A percentile compares a stretch with the other conserved stretches of the same genome.
phyloP scores from a whole-genome alignment of 2,888 invertebrate species.

The Liopterus haemorrhoidalis region DNA sequence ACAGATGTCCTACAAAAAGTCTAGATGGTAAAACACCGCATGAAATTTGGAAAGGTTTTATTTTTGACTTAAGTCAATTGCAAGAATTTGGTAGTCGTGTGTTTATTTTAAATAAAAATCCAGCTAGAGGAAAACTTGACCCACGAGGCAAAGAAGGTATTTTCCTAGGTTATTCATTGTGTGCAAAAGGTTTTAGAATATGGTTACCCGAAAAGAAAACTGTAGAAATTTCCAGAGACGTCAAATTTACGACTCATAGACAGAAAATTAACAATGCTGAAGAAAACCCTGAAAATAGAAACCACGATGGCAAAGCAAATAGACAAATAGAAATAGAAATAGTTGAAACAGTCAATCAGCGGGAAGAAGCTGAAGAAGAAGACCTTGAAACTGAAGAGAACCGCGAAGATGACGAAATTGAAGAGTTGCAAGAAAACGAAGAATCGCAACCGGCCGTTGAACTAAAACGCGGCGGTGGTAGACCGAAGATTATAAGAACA shows the following conservation, averaged over 20 bases:
- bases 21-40: slow-evolving; percentile 22
- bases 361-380: too few relatives aligned
- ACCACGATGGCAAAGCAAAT: too few relatives aligned
- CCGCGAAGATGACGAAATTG: not conserved
- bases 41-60: slow-evolving; percentile 18
- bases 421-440: not conserved
- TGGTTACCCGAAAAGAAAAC: slow-evolving; percentile 3
- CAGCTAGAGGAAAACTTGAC: slow-evolving; percentile 19
- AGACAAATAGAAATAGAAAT: too few relatives aligned
- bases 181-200: slow-evolving; percentile 20
- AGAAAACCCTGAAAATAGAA: too few relatives aligned
- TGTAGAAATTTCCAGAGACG: not conserved
- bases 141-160: slow-evolving; percentile 15
- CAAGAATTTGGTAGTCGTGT: slow-evolving; percentile 27
- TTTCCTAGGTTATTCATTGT: slow-evolving; percentile 18
- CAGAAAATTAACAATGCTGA: too few relatives aligned
- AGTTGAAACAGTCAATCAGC: too few relatives aligned
- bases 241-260: slow-evolving; percentile 1
- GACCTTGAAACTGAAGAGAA: not conserved
- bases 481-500: not conserved
- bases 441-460: not conserved
- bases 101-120: slow-evolving; percentile 11
- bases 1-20: slow-evolving; percentile 27
- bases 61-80: slow-evolving; percentile 23
- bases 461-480: not conserved